Base-by-base conservation (phyloP, 2,888 invertebrate species). In the Tupiocoris notatus region DNA sequence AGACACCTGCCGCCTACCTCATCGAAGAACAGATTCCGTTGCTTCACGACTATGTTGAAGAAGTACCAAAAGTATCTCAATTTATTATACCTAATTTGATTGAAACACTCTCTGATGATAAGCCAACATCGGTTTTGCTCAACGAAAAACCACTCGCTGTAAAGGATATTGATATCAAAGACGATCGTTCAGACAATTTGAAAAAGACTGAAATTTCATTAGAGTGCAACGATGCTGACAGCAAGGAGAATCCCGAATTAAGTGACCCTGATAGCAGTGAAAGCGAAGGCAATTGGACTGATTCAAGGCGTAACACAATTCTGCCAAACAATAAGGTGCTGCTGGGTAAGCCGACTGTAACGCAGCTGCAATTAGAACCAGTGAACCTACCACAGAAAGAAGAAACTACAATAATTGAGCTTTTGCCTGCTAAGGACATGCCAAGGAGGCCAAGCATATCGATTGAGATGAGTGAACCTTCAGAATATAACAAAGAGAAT, bases 241-340 rank as follows among this genome's bases (percentile, higher is more conserved):
- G 39, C n/a, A 75, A 78, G 67, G 80, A 80, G 25, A 77, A 78
- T 62, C 74, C 66, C 25, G 79, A 80, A 68, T 63, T 75, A n/a
- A 79, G 88, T 24, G 89, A 89, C 77, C 84, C 84, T 6, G 83
- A 84, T 20, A 84, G 84, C 71, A 84, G 83, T 68, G 88, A 86
- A 0, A 89, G 88, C n/a, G 86, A 88, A 0, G 88, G 88, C 80
- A 88, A 88, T 78, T 87, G 88, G 85, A 77, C 80, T 64, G 81
- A 81, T 68, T 81, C 80, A 7, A 78, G 81, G 64, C 73, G 81
- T 62, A 81, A 81, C 74, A 81, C 81, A 2, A 80, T 81, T 59
- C 74, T 81, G 22, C 80, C 80, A 1, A 77, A 63, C 58, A 78
- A 77, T 22, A 79, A 79, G 61, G 75, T 75, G 12, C 64, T 78